phyloP scores from a whole-genome alignment of 2,888 invertebrate species.

The Limnephilus rhombicus region DNA sequence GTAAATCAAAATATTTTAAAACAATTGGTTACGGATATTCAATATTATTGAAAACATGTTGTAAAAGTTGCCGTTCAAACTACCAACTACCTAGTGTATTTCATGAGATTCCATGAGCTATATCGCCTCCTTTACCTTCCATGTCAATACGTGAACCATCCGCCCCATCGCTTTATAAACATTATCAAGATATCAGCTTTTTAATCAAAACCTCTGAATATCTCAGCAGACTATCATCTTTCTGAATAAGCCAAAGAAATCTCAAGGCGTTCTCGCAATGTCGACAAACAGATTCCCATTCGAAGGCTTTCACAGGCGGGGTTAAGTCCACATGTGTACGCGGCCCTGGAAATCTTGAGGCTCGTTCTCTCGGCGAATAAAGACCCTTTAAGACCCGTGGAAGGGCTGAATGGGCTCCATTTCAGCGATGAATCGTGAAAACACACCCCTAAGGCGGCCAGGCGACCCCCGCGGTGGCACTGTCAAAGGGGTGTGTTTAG shows the following conservation, averaged over 20 bases:
- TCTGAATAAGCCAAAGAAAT: neutral
- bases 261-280: neutral
- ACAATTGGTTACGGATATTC: no score
- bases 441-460: neutral
- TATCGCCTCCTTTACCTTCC: no score
- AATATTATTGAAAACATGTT: no score
- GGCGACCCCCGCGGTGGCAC: neutral
- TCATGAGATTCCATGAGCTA: no score
- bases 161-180: no score
- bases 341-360: conserved; percentile 7
- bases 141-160: no score
- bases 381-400: conserved; percentile 20
- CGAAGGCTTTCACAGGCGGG: neutral
- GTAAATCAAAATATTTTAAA: no score
- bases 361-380: conserved; percentile 4
- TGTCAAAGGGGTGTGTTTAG: neutral
- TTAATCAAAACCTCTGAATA: neutral
- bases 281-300: conserved; percentile 4
- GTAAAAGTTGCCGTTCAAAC: no score
- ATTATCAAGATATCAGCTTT: no score
- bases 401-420: conserved; percentile 15
- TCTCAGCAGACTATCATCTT: neutral
- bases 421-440: conserved; percentile 23
- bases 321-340: conserved; percentile 5
- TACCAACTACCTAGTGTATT: no score